phyloP scores from a whole-genome alignment of 1,140 invertebrate genomes.

The Platorchestia sp. region DNA sequence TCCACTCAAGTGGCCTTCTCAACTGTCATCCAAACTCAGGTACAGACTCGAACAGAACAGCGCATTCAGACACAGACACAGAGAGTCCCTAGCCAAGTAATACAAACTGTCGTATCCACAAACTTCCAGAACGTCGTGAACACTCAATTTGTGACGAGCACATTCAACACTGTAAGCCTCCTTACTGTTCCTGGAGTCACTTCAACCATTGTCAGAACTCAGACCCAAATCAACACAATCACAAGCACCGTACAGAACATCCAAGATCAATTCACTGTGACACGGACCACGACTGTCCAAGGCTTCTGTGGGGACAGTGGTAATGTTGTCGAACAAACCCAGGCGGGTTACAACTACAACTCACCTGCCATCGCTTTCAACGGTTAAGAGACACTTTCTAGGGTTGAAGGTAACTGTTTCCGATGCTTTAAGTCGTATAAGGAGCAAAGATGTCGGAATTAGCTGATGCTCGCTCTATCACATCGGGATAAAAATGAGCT shows the following conservation, averaged over 20 bases:
- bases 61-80: slow-evolving; percentile 25
- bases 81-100: slow-evolving; percentile 48
- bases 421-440: not conserved
- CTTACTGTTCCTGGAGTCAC: slow-evolving; percentile 23
- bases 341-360: slow-evolving; percentile 58
- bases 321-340: not conserved
- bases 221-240: slow-evolving; percentile 33
- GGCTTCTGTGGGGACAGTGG: slow-evolving; percentile 1
- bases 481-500: not conserved
- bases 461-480: not conserved
- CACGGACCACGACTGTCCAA: slow-evolving; percentile 50
- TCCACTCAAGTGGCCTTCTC: slow-evolving; percentile 31
- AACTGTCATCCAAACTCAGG: slow-evolving; percentile 49
- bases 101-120: slow-evolving; percentile 56
- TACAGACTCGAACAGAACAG: slow-evolving; percentile 38
- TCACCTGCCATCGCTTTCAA: slow-evolving; percentile 16
- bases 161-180: not conserved
- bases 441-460: slow-evolving; percentile 22
- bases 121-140: slow-evolving; percentile 57
- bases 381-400: slow-evolving; percentile 13
- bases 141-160: slow-evolving; percentile 49
- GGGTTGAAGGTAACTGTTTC: slow-evolving; percentile 6
- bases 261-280: slow-evolving; percentile 45
- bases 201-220: slow-evolving; percentile 35
- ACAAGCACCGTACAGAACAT: slow-evolving; percentile 17